Conservation (phyloP, 1,140 invertebrate species). For the Drosophila bifasciata region DNA sequence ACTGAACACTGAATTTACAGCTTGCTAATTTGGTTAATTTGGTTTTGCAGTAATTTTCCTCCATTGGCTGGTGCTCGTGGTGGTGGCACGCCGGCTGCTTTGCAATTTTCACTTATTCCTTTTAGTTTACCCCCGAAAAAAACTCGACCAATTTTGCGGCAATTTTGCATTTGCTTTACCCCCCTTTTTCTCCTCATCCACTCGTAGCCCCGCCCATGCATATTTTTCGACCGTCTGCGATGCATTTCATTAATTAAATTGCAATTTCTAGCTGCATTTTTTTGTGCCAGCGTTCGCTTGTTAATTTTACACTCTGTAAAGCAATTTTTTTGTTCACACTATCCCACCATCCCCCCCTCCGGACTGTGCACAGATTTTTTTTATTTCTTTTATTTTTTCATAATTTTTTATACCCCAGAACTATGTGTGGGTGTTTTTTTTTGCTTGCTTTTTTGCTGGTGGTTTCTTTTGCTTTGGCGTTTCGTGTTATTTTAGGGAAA, state of each 20-base stretch:
- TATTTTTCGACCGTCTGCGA: slow-evolving; percentile 55
- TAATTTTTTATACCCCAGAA: neutral
- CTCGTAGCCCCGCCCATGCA: slow-evolving; percentile 26
- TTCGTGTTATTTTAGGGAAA: slow-evolving; percentile 19
- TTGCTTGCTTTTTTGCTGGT: neutral
- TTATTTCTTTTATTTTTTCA: neutral
- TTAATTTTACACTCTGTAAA: slow-evolving; percentile 58
- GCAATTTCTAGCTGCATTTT: slow-evolving; percentile 63
- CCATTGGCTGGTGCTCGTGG: too few relatives aligned
- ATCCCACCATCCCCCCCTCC: neutral
- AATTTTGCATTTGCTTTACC: slow-evolving; percentile 30
- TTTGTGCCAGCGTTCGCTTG: slow-evolving; percentile 27
- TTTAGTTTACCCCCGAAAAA: too few relatives aligned
- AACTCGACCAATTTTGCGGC: slow-evolving; percentile 36
- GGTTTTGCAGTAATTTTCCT: slow-evolving; percentile 66
- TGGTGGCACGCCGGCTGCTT: slow-evolving; percentile 14
- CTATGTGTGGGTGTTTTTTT: neutral
- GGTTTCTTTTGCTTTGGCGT: neutral
- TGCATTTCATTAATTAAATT: slow-evolving; percentile 78
- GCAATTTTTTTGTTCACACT: slow-evolving; percentile 24
- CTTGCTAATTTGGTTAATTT: slow-evolving; percentile 78
- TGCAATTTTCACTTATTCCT: slow-evolving; percentile 51
- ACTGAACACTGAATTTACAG: slow-evolving; percentile 56
- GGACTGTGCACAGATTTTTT: slow-evolving; percentile 9
- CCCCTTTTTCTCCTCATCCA: slow-evolving; percentile 8